Evolutionary conservation across 1,140 invertebrate genomes (phyloP), one percentile per base, ranked within the genome.

Genomic region (Reticulitermes speratus): DNA sequence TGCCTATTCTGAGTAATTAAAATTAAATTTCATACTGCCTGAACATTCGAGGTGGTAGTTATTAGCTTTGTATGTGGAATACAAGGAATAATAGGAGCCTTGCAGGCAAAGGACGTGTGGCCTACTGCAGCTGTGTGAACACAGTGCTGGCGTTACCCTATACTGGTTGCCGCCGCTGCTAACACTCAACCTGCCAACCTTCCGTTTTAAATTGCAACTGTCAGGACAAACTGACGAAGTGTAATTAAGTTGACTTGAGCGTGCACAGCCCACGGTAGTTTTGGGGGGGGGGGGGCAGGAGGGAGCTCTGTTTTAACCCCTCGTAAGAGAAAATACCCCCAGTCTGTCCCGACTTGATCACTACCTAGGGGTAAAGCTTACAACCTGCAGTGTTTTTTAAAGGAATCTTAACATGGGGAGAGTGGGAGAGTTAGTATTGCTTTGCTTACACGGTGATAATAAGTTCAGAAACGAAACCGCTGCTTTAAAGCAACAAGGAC

Each of bases 231-330:
- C 85, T 86, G 85, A 86, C 85, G 75, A 86, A 44, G 85, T 86
- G 85, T 86, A 86, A 86, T 86, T 86, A 86, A 86, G 75, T 86
- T 86, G 85, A 86, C 85, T 86, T 81, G 85, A 55, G 85, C 85
- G 85, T 81, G 85, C 32, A 32, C 44, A 85, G 59, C 21, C 85
- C 21, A 9, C 8, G 21, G 48, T 44, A 85, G 65, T 52, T 65
- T 16, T 52, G 32, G 12, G 59, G 7, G 7, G 38, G 38, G 45
- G 45, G 44, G 9, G 2, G 32, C 25, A 45, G 83, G 38, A 65
- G 84, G 84, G 7, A 75, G 65, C 25, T 75, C 65, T 75, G 65
- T 75, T 75, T 8, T 75, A 75, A 75, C 65, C 65, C 14, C n/a
- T 75, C 65, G 65, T 75, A 75, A 75, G 65, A 75, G 65, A 75